Percentiles rank a stretch among this genome's conserved stretches.
Conservation (phyloP, 2,888 invertebrate species). For the Perdita meconis region DNA sequence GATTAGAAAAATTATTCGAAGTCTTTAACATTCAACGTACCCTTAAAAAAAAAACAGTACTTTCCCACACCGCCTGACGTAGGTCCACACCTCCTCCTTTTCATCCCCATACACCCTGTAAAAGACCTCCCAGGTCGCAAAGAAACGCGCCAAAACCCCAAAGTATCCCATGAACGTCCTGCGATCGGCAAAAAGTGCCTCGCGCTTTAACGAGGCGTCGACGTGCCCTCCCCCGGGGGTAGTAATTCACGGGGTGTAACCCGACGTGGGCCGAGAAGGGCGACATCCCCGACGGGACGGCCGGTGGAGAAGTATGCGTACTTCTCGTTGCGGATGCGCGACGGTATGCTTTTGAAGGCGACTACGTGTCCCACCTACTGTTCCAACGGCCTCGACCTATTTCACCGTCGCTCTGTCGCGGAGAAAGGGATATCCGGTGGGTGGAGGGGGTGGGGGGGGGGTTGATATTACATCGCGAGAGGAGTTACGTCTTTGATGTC, state of each 20-base stretch:
- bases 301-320: conserved; percentile 58
- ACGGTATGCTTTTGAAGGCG: conserved; percentile 68
- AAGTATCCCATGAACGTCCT: too few relatives aligned
- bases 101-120: too few relatives aligned
- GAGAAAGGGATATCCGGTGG: too few relatives aligned
- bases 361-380: conserved; percentile 34
- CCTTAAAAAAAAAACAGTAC: too few relatives aligned
- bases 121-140: too few relatives aligned
- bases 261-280: conserved; percentile 25
- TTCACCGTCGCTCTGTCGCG: conserved; percentile 26
- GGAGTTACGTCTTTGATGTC: conserved; percentile 59
- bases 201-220: conserved; percentile 62
- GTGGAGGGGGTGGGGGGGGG: conserved; percentile 12
- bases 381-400: conserved; percentile 46
- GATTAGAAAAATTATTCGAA: too few relatives aligned
- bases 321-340: conserved; percentile 43
- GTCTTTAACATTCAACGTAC: too few relatives aligned
- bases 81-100: too few relatives aligned
- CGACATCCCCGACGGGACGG: conserved; percentile 40
- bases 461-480: conserved; percentile 41
- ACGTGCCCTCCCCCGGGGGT: conserved; percentile 58
- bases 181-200: conserved; percentile 15
- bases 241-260: conserved; percentile 59
- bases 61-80: too few relatives aligned
- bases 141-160: too few relatives aligned